Percentiles rank a stretch among this genome's conserved stretches.
These are phyloP conservation scores for Uropsilus gracilis DNA, from an alignment of 2,113 vertebrate genomes.

Conservation along the genomic window DNA sequence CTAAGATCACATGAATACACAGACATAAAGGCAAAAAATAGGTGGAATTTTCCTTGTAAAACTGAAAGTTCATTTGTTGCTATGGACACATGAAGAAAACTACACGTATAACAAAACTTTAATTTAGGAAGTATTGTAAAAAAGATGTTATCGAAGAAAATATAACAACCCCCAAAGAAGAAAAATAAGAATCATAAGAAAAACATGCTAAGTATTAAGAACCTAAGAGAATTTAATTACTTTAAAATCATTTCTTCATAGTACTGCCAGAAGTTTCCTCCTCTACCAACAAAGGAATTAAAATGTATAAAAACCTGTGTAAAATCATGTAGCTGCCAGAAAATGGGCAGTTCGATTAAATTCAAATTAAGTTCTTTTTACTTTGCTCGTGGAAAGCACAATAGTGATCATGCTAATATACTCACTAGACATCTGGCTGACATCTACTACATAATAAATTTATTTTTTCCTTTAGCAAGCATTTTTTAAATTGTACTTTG, in stretches of 20 bases:
- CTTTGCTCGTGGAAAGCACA: background rate
- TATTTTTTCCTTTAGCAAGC: too few relatives aligned
- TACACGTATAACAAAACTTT: background rate
- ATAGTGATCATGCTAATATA: background rate
- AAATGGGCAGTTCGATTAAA: background rate
- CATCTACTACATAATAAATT: background rate
- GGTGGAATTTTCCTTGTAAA: constrained; percentile 24
- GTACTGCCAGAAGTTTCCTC: background rate
- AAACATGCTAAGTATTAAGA: background rate
- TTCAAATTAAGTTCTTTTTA: constrained; percentile 12
- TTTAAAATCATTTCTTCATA: background rate
- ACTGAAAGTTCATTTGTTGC: background rate
- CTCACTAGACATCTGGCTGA: background rate
- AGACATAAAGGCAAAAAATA: background rate
- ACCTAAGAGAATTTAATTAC: background rate
- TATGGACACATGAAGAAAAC: background rate
- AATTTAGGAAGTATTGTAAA: constrained; percentile 4
- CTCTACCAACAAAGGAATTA: background rate
- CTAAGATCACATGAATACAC: background rate
- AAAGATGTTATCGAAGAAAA: background rate
- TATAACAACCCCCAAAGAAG: background rate
- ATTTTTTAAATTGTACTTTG: too few relatives aligned
- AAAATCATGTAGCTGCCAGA: background rate
- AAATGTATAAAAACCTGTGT: background rate
- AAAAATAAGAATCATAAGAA: background rate